Conservation (phyloP, 2,113 vertebrate species). For the Plestiodon gilberti region DNA sequence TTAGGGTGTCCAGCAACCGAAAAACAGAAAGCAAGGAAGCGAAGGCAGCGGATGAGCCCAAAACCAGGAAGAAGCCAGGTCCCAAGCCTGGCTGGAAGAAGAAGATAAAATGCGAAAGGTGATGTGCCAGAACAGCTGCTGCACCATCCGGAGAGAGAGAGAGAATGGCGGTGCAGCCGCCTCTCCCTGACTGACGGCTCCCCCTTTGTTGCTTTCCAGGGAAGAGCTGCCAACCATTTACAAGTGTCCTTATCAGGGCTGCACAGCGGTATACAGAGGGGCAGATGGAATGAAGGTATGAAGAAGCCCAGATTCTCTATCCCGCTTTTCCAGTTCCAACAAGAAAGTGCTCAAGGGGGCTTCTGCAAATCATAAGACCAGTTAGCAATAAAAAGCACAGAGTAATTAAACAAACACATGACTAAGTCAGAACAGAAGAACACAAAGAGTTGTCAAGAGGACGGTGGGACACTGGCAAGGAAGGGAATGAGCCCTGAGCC, state of each 20-base stretch:
- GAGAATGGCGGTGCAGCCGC: accelerated
- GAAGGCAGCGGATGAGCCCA: constrained; percentile 79
- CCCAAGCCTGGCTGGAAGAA: constrained; percentile 98
- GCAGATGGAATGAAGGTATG: constrained; percentile 94
- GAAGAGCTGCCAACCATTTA: constrained; percentile 97
- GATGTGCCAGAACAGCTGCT: neutral
- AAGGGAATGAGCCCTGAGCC: too few species aligned
- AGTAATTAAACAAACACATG: too few species aligned
- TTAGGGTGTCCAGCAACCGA: constrained; percentile 70
- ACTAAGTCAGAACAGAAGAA: too few species aligned
- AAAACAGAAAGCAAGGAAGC: constrained; percentile 74
- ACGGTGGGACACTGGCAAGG: too few species aligned
- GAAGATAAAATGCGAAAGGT: constrained; percentile 91
- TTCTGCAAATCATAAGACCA: too few species aligned
- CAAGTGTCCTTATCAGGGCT: constrained; percentile 97
- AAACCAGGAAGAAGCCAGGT: constrained; percentile 90
- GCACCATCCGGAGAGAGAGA: too few species aligned
- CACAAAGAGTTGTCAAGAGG: too few species aligned
- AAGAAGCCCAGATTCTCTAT: accelerated
- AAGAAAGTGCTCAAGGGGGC: too few species aligned
- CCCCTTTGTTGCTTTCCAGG: constrained; percentile 67
- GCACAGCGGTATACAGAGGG: constrained; percentile 92
- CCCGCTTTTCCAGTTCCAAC: too few species aligned
- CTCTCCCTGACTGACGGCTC: accelerated
- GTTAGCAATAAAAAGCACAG: too few species aligned